Evolutionary conservation across 2,113 vertebrate genomes (phyloP), one percentile per base, ranked within the genome.

Genomic region (Oreotragus oreotragus): DNA sequence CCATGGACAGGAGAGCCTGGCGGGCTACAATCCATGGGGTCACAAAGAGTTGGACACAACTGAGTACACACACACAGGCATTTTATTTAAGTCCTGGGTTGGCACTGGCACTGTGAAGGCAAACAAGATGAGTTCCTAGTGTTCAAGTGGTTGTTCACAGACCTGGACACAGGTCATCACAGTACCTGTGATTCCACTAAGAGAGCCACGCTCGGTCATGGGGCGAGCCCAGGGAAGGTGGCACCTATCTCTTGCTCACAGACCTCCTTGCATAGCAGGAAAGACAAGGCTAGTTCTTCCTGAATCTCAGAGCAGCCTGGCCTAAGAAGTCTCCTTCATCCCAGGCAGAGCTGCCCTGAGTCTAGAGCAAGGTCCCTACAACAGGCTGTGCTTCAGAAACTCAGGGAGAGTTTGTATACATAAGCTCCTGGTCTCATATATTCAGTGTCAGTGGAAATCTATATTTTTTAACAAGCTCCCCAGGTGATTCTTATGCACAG

Each of bases 361-460:
- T 66, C 9, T 11, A 7, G 10, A 45, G 13, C n/a, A 21, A 10
- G 23, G 4, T 4, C 58, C 43, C 23, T 28, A 36, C 30, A n/a
- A 36, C 6, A 77, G 23, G 25, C 30, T 81, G 17, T 86, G 43
- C 70, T 57, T 89, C 36, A 81, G 87, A 58, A 60, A 53, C 43
- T 77, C 6, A 25, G 13, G 5, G n/a, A 51, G 11, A 84, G 17
- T 36, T 45, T 70, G 51, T 33, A 49, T 45, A 77, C 58, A 33
- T 6, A 39, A 86, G 30, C 16, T 73, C 21, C 23, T 57, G 53
- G 30, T 36, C n/a, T 51, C 10, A 19, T 23, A n/a, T n/a, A n/a
- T n/a, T n/a, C n/a, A 51, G 3, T 91, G 43, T 95, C 64, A 83
- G 30, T 87, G 49, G n/a, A 77, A 83, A 87, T 77, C n/a, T 60